Evolutionary conservation across 1,140 invertebrate species (phyloP).

Genomic region (Aphelinus atriplicis): DNA sequence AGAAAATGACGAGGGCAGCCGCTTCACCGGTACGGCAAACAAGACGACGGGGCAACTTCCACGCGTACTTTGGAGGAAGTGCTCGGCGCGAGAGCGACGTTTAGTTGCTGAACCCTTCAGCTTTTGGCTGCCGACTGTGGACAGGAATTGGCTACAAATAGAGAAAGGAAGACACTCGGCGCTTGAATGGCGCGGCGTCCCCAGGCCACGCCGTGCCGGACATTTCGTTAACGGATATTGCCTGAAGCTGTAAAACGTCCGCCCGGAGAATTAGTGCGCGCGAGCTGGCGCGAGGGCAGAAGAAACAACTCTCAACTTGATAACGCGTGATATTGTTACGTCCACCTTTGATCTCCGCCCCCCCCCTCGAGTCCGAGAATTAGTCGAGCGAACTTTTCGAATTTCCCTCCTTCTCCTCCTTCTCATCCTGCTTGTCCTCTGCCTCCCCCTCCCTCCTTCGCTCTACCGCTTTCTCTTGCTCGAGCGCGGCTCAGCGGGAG

Average conservation of each 20-base stretch:
- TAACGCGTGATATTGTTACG: conserved; percentile 12
- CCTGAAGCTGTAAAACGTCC: conserved; percentile 14
- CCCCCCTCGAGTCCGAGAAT: conserved; percentile 2
- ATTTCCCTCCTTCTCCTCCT: not conserved
- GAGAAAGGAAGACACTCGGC: conserved; percentile 43
- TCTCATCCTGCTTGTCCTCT: not conserved
- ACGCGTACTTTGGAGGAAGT: not conserved
- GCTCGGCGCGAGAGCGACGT: conserved; percentile 22
- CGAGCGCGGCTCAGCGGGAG: not conserved
- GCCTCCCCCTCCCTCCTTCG: not conserved
- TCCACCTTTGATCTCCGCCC: not conserved
- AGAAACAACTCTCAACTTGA: not conserved
- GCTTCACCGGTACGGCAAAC: not conserved
- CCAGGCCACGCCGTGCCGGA: conserved; percentile 35
- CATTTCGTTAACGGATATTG: conserved; percentile 54
- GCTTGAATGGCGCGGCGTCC: not conserved
- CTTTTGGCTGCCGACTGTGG: conserved; percentile 18
- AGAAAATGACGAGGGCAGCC: no score
- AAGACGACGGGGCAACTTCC: not conserved
- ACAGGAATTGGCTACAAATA: conserved; percentile 53
- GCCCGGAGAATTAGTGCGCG: conserved; percentile 1
- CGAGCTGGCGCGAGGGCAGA: not conserved
- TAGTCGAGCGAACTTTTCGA: not conserved
- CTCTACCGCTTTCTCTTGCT: not conserved
- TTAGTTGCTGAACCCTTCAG: conserved; percentile 47